These are phyloP conservation scores for Amblyopsis hoosieri DNA, from an alignment of 2,797 vertebrate genomes.

Conservation along the genomic window DNA sequence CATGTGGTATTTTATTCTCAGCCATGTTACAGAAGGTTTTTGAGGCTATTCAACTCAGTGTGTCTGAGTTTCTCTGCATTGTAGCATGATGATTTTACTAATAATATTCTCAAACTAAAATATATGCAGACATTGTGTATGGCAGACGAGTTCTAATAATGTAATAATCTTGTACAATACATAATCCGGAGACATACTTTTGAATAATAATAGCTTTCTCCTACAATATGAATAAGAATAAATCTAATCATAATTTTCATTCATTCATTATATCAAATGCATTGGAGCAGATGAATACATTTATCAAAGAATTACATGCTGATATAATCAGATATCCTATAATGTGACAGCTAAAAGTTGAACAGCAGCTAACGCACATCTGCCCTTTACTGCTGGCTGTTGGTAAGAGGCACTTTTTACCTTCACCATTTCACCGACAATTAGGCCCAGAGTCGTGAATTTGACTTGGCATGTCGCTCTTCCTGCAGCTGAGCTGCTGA, in stretches of 20 bases:
- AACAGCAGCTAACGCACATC: conserved; percentile 17
- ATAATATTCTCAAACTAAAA: no score
- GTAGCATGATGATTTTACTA: no score
- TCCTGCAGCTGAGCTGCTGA: conserved; percentile 46
- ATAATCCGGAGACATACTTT: conserved; percentile 15
- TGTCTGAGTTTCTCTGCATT: no score
- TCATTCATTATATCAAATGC: conserved; percentile 48
- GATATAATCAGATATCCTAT: conserved; percentile 41
- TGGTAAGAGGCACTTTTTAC: conserved; percentile 27
- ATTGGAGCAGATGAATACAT: conserved; percentile 39
- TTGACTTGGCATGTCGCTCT: conserved; percentile 51
- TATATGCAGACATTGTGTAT: background rate
- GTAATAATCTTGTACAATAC: conserved; percentile 4
- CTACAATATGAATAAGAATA: conserved; percentile 6
- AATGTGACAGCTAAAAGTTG: conserved; percentile 53
- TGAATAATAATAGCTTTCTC: conserved; percentile 17
- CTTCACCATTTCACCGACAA: conserved; percentile 57
- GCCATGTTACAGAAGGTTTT: no score
- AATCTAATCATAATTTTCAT: background rate
- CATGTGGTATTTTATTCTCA: no score
- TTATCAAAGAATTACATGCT: conserved; percentile 44
- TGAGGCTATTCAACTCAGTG: no score
- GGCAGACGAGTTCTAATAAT: background rate
- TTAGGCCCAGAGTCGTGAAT: conserved; percentile 51
- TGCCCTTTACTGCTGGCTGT: conserved; percentile 58